Conservation (phyloP, 2,113 vertebrate species). For the Empidonax alnorum region DNA sequence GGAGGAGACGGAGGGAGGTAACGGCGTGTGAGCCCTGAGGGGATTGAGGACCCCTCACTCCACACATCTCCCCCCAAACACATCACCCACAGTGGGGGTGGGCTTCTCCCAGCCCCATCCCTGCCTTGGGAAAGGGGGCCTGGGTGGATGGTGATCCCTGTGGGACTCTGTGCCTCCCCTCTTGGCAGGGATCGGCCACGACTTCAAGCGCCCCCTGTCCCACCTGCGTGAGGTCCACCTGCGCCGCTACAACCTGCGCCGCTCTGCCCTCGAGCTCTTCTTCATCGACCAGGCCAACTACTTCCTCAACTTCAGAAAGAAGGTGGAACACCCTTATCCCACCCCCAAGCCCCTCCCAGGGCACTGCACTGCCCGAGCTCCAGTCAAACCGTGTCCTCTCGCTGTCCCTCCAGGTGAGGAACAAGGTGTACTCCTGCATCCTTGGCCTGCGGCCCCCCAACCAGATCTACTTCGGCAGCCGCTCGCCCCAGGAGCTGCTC, state of each 20-base stretch:
- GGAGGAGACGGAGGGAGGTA: conserved; percentile 95
- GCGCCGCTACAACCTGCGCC: conserved; percentile 94
- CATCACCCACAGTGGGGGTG: neutral
- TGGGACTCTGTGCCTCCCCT: fast-evolving
- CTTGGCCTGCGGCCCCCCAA: conserved; percentile 85
- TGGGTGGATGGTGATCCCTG: fast-evolving
- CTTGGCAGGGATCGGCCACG: conserved; percentile 86
- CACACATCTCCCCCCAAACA: neutral
- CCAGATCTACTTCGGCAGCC: conserved; percentile 90
- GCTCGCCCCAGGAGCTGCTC: conserved; percentile 94
- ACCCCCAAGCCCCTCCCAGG: fast-evolving
- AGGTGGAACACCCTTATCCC: conserved; percentile 60
- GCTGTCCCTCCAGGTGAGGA: conserved; percentile 80
- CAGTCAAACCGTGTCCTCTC: fast-evolving
- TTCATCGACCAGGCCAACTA: conserved; percentile 97
- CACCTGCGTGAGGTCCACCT: conserved; percentile 95
- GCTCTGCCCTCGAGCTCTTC: conserved; percentile 95
- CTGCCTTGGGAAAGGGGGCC: fast-evolving
- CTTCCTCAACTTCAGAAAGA: conserved; percentile 96
- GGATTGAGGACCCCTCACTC: neutral
- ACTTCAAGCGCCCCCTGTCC: conserved; percentile 91
- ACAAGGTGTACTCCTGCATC: conserved; percentile 93
- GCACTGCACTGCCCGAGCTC: fast-evolving
- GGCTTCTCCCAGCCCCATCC: neutral
- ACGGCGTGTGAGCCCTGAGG: fast-evolving